Conservation (phyloP, 2,888 invertebrate species). For the Lypha dubia region DNA sequence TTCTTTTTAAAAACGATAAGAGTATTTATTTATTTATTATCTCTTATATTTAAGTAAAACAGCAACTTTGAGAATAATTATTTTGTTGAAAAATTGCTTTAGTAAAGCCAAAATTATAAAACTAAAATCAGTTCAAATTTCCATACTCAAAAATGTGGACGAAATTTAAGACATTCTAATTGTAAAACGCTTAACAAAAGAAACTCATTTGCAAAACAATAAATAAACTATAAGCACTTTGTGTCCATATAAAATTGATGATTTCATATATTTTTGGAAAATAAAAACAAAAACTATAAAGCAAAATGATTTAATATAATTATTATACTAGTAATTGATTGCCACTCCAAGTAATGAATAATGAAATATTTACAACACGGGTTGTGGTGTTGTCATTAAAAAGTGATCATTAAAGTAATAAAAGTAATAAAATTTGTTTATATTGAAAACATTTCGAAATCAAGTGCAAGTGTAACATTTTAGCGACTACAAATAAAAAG, state of each 20-base stretch:
- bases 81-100: neutral
- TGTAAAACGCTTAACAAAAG: neutral
- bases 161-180: neutral
- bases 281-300: neutral
- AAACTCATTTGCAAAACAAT: neutral
- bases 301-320: neutral
- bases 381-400: neutral
- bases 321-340: neutral
- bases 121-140: constrained; percentile 37
- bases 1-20: constrained; percentile 43
- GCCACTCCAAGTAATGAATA: constrained; percentile 7
- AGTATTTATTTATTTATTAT: constrained; percentile 17
- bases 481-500: neutral
- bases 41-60: constrained; percentile 38
- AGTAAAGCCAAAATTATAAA: neutral
- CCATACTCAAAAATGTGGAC: constrained; percentile 4
- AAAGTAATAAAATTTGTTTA: neutral
- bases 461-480: neutral
- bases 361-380: neutral
- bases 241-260: neutral
- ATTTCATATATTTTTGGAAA: no score
- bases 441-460: neutral
- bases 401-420: neutral
- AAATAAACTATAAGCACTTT: constrained; percentile 3
- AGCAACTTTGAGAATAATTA: constrained; percentile 4